phyloP scores from a whole-genome alignment of 2,888 invertebrate species.

The Rotaria socialis region DNA sequence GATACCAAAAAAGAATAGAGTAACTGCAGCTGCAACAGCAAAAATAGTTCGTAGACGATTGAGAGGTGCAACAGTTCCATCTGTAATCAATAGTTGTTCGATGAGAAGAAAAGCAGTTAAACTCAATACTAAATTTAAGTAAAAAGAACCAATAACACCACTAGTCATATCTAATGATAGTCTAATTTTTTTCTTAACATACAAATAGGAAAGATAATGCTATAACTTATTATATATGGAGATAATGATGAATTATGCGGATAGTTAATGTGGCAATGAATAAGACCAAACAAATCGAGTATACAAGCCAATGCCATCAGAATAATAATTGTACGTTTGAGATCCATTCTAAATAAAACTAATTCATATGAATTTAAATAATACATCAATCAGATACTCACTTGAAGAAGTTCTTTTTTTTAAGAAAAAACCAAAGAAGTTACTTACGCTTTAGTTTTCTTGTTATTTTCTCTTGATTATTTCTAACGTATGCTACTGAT shows the following conservation, averaged over 20 bases:
- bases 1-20: background rate
- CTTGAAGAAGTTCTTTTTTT: background rate
- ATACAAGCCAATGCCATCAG: background rate
- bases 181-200: background rate
- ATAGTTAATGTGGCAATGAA: slow-evolving; percentile 17
- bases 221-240: background rate
- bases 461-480: background rate
- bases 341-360: background rate
- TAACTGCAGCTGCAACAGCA: slow-evolving; percentile 7
- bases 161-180: background rate
- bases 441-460: background rate
- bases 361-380: background rate
- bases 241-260: too few species aligned
- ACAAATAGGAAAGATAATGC: background rate
- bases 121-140: background rate
- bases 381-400: background rate
- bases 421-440: too few species aligned
- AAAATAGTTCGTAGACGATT: slow-evolving; percentile 19
- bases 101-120: background rate
- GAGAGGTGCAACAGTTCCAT: background rate
- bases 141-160: background rate
- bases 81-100: background rate
- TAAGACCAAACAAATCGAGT: background rate
- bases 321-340: slow-evolving; percentile 15
- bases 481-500: background rate